Evolutionary conservation across 37 sponge, comb jelly and placozoan genomes (phyloP), one percentile per base, ranked within the genome.

Genomic region (Haliclona indistincta): DNA sequence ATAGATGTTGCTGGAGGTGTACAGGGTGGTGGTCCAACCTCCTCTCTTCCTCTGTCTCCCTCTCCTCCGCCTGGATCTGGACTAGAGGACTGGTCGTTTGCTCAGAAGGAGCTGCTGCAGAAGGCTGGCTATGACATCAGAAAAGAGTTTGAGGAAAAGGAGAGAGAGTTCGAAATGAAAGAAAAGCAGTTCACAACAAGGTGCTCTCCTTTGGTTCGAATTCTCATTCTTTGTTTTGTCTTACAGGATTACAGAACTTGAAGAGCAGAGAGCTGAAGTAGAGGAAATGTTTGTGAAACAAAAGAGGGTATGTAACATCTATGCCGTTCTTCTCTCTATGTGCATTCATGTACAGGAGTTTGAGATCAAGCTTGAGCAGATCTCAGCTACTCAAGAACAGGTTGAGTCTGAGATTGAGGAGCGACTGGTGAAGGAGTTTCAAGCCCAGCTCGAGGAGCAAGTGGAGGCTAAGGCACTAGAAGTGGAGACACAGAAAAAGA

Each of bases 81-180:
- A 47, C 13, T 8, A 47, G 49, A 70, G 25, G 95, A 95, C 68
- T 95, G 95, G 95, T 85, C 84, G 1, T 91, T 71, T 75, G 95
- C 95, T 30, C 84, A 79, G 35, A 79, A 60, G 42, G 95, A 95
- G 70, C 71, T 95, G 47, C 75, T 91, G 36, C 63, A 79, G 67
- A 71, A 77, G 1, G 85, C 90, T 54, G 95, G 95, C 43, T 83
- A 77, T 5, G 74, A 87, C 78, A 84, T 91, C 25, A 67, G 61
- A 34, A 26, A 80, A 35, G 75, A 77, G 19, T 71, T 79, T 73
- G 84, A 89, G 58, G 33, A 43, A 23, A 82, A 76, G 89, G 35
- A 70, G 71, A 10, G 34, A 20, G 64, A 63, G 40, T 20, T 68
- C 8, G 64, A 68, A 49, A 43, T 49, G 64, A 69, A 70, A 52